Base-by-base conservation (phyloP, 30 jellyfish, hydroid and myxozoan genomes). In the Aurelia sp. region DNA sequence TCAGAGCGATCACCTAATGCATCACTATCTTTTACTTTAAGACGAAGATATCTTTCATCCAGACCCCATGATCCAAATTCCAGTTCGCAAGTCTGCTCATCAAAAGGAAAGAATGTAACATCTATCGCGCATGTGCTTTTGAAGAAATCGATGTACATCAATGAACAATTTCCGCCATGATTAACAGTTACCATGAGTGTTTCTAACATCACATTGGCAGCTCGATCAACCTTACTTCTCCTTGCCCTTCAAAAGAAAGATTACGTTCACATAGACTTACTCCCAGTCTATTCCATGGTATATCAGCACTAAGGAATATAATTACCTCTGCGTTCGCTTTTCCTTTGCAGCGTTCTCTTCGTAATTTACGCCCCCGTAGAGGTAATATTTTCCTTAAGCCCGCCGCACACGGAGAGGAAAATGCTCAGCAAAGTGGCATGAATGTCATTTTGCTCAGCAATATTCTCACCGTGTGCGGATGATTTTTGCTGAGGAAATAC, bases 61-160 rank as follows among this genome's bases (percentile, higher is more conserved):
- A 63, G 38, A 55, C 87, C 86, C 98, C 98, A 91, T n/a, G 96
- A 84, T 17, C 98, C 98, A 58, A 91, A 91, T 70, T 71, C 90
- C 53, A 75, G 81, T 12, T 30, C 24, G 74, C 98, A 91, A 11
- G 60, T 55, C 55, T 91, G 98, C 66, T 84, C 90, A 38, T 91
- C 98, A 85, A 91, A 91, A 1, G 98, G 98, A 55, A 91, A 91
- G 40, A 60, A 74, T 33, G 92, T 91, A 71, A 91, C 98, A 65
- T 91, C 96, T 13, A 91, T 85, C 63, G 53, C 98, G 68, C 98
- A 91, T 15, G 92, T 91, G 81, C 96, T 84, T 72, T 84, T 91
- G 72, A 72, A 84, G 92, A 84, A 91, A 38, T 68, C 86, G n/a
- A 89, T 70, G 62, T 65, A 91, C 41, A 90, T 80, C 38, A 85